Percentiles rank a stretch among this genome's conserved stretches.
phyloP scores from a whole-genome alignment of 37 sponge, comb jelly and placozoan genomes.

The Aplysina aerophoba region DNA sequence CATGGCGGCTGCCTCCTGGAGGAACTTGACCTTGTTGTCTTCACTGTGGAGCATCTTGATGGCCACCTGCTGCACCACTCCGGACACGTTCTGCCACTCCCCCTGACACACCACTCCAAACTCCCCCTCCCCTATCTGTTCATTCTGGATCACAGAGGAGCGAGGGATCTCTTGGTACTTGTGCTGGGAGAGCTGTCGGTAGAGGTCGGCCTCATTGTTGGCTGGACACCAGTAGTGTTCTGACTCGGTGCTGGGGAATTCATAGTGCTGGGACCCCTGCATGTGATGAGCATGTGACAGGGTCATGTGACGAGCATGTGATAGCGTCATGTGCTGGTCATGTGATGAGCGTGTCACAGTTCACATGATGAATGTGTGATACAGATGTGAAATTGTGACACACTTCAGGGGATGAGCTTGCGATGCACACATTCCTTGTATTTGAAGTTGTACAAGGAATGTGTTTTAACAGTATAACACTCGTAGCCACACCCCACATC shows the following conservation, averaged over 20 bases:
- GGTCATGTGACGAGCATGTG: constrained; percentile 27
- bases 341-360: too few species aligned
- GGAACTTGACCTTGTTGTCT: constrained; percentile 35
- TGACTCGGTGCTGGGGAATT: constrained; percentile 37
- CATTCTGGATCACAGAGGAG: neutral
- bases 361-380: too few species aligned
- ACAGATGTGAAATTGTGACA: too few species aligned
- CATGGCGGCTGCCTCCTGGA: constrained; percentile 41
- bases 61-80: constrained; percentile 31
- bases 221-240: constrained; percentile 29
- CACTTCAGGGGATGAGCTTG: too few species aligned
- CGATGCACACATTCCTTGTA: too few species aligned
- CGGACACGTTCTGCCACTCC: constrained; percentile 16
- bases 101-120: constrained; percentile 16
- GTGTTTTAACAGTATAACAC: too few species aligned
- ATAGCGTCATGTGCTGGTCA: too few species aligned
- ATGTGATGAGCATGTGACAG: constrained; percentile 6
- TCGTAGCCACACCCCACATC: too few species aligned
- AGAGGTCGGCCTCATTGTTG: constrained; percentile 11
- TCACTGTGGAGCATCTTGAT: constrained; percentile 23
- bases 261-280: neutral
- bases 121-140: constrained; percentile 25
- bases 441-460: too few species aligned
- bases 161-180: constrained; percentile 28
- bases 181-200: constrained; percentile 25